Percentiles rank a stretch among this genome's conserved stretches.
Conservation (phyloP, 2,888 invertebrate genomes). For the Caenorhabditis angaria region DNA sequence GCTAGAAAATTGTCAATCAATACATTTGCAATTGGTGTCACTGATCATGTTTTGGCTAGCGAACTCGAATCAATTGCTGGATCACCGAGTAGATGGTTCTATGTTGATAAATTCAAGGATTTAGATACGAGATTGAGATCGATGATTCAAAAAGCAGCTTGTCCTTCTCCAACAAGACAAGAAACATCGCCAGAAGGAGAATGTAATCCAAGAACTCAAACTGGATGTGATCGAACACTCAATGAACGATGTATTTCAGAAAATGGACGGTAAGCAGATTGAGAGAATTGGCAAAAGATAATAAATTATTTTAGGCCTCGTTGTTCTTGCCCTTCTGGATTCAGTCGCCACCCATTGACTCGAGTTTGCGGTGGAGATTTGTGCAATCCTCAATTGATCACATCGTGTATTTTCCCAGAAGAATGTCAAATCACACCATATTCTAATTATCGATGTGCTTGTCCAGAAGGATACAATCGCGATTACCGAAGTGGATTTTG, state of each 20-base stretch:
- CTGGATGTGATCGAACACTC: conserved; percentile 69
- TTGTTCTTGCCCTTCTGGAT: conserved; percentile 68
- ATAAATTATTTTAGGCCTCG: conserved; percentile 17
- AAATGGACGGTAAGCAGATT: conserved; percentile 17
- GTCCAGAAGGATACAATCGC: conserved; percentile 65
- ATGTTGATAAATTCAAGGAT: conserved; percentile 72
- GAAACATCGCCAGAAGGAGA: conserved; percentile 44
- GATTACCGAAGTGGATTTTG: conserved; percentile 68
- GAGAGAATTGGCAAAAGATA: too few relatives aligned
- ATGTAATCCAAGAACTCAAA: conserved; percentile 69
- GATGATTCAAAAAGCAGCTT: conserved; percentile 71
- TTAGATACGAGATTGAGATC: conserved; percentile 71
- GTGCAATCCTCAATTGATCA: conserved; percentile 71
- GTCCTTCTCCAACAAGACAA: conserved; percentile 58
- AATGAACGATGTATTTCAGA: conserved; percentile 67
- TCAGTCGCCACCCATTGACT: conserved; percentile 70
- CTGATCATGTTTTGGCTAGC: conserved; percentile 70
- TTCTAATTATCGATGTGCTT: conserved; percentile 70
- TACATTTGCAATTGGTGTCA: conserved; percentile 73
- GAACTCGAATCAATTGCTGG: conserved; percentile 72
- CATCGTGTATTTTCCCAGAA: conserved; percentile 66
- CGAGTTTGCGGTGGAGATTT: conserved; percentile 70
- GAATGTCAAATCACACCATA: conserved; percentile 67
- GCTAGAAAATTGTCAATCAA: conserved; percentile 70
- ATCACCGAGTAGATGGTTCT: conserved; percentile 70